phyloP scores from a whole-genome alignment of 2,888 invertebrate species.

The Melanotus villosus region DNA sequence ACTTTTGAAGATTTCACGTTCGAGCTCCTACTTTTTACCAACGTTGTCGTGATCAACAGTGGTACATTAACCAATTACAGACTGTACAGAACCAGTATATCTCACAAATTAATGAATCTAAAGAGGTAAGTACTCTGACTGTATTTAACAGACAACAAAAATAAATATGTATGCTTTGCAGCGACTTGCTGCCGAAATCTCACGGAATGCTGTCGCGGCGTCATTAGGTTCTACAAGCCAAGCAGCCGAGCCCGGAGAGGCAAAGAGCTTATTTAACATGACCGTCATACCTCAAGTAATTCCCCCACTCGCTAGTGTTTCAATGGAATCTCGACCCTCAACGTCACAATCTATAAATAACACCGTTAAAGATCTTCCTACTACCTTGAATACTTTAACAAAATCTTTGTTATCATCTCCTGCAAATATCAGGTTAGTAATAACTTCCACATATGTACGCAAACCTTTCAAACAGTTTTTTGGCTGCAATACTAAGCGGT shows the following conservation, averaged over 20 bases:
- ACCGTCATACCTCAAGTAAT: constrained; percentile 48
- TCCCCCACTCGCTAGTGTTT: constrained; percentile 1
- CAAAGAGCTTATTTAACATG: constrained; percentile 60
- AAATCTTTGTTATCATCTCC: constrained; percentile 25
- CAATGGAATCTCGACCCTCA: constrained; percentile 29
- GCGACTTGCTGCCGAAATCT: constrained; percentile 79
- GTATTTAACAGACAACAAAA: no score
- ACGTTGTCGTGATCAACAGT: constrained; percentile 92
- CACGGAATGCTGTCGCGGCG: constrained; percentile 76
- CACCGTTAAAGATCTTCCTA: constrained; percentile 27
- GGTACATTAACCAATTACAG: constrained; percentile 90
- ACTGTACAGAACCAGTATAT: constrained; percentile 85
- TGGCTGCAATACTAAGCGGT: no score
- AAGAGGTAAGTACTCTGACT: constrained; percentile 75
- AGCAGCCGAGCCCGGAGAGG: constrained; percentile 54
- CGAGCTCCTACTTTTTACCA: constrained; percentile 95
- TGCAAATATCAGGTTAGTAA: constrained; percentile 16
- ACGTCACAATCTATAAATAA: constrained; percentile 23
- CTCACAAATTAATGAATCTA: constrained; percentile 86
- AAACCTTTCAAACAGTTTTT: no score
- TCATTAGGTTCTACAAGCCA: constrained; percentile 62
- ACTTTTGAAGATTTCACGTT: constrained; percentile 85
- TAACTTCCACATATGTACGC: no score
- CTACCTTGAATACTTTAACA: constrained; percentile 16
- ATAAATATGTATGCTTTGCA: constrained; percentile 54